These are phyloP conservation scores for Steinernema carpocapsae DNA, from an alignment of 2,888 invertebrate genomes.

Conservation along the genomic window DNA sequence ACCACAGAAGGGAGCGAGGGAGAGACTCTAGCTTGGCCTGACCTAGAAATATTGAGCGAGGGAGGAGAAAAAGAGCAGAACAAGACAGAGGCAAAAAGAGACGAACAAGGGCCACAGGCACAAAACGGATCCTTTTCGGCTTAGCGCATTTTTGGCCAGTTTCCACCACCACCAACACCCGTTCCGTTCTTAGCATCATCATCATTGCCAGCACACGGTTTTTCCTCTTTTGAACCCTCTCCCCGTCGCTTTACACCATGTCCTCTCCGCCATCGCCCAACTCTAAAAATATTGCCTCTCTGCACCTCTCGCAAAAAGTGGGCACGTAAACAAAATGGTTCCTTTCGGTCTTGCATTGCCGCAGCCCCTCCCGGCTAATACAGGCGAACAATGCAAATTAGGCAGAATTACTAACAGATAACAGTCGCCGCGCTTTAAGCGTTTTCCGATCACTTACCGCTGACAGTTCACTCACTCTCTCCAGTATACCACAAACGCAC, in stretches of 20 bases:
- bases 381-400: constrained; percentile 3
- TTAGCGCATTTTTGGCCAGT: constrained; percentile 3
- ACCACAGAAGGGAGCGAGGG: constrained; percentile 15
- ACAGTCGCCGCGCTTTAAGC: background rate
- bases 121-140: constrained; percentile 30
- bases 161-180: background rate
- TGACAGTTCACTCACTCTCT: background rate
- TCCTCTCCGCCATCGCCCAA: background rate
- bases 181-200: background rate
- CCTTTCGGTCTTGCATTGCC: background rate
- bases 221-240: no score
- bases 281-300: background rate
- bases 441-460: background rate
- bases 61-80: constrained; percentile 35
- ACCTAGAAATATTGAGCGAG: constrained; percentile 32
- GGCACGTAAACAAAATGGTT: constrained; percentile 14
- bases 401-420: background rate
- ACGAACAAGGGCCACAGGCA: constrained; percentile 27
- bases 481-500: background rate
- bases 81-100: constrained; percentile 30
- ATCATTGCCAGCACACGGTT: no score
- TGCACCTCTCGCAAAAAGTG: background rate
- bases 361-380: background rate
- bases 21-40: constrained; percentile 32
- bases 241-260: background rate